These are phyloP conservation scores for Slavum lentiscoides DNA, from an alignment of 2,888 invertebrate species.

Conservation along the genomic window DNA sequence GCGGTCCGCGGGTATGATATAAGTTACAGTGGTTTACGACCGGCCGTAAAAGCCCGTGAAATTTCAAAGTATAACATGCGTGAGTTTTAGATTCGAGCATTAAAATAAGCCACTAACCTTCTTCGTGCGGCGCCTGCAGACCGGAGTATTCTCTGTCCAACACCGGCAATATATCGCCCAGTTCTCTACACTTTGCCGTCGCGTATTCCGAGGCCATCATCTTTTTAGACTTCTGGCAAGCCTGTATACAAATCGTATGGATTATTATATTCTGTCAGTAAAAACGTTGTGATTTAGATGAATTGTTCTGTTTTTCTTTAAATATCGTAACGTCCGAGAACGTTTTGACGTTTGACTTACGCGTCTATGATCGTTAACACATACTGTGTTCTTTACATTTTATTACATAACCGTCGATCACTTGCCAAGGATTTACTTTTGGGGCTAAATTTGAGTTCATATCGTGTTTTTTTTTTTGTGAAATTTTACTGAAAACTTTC, in stretches of 20 bases:
- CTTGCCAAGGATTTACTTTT: too few species aligned
- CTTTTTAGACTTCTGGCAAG: conserved; percentile 64
- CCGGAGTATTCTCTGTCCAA: conserved; percentile 72
- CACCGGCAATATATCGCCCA: conserved; percentile 66
- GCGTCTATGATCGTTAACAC: too few species aligned
- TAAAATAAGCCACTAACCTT: conserved; percentile 60
- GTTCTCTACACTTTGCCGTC: conserved; percentile 68
- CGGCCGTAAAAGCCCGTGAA: not conserved
- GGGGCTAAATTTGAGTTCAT: too few species aligned
- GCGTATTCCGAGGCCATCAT: conserved; percentile 66
- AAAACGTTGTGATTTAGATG: too few species aligned
- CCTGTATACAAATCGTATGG: conserved; percentile 57
- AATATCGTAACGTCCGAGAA: too few species aligned
- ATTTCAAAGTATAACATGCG: not conserved
- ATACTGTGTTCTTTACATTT: too few species aligned
- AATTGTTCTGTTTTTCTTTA: too few species aligned
- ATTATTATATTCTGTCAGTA: too few species aligned
- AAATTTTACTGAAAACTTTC: too few species aligned
- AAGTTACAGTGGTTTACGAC: conserved; percentile 3
- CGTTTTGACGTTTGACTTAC: too few species aligned
- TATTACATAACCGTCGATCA: too few species aligned
- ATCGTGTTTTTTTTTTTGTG: too few species aligned
- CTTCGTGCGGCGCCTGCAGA: conserved; percentile 74
- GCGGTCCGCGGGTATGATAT: not conserved
- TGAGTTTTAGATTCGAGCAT: not conserved